Conservation (phyloP, 2,888 invertebrate genomes). For the Cheilosia soror region DNA sequence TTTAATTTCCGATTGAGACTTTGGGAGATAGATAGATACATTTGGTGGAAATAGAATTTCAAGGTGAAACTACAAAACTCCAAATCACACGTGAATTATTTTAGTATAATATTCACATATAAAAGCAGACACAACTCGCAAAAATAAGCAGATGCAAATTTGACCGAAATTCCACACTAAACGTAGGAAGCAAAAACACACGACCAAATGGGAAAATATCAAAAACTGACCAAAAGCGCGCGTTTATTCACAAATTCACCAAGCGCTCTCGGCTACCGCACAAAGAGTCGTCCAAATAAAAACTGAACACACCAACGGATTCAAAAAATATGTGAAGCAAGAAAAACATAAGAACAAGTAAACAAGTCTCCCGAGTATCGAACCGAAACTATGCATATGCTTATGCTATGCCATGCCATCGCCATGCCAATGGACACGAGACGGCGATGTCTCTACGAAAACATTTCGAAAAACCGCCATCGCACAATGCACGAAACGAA, state of each 20-base stretch:
- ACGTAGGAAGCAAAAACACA: conserved; percentile 30
- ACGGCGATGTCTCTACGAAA: conserved; percentile 60
- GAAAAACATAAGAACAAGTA: too few relatives aligned
- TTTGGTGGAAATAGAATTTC: conserved; percentile 15
- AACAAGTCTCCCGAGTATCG: neutral
- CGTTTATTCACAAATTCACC: conserved; percentile 46
- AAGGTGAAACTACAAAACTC: conserved; percentile 26
- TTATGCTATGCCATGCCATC: neutral
- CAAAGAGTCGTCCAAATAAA: conserved; percentile 67
- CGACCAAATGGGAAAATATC: neutral
- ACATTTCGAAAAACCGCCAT: conserved; percentile 56
- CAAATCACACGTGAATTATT: conserved; percentile 32
- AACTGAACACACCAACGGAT: conserved; percentile 62
- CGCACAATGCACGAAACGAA: too few relatives aligned
- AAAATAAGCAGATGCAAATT: conserved; percentile 29
- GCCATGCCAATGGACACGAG: neutral
- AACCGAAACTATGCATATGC: neutral
- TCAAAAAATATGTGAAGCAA: conserved; percentile 48
- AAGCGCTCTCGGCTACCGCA: conserved; percentile 45
- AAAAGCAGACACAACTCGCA: conserved; percentile 1
- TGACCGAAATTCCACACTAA: conserved; percentile 45
- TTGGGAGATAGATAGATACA: conserved; percentile 1
- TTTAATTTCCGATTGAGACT: conserved; percentile 35
- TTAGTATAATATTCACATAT: too few relatives aligned
- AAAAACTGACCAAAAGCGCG: conserved; percentile 68